Evolutionary conservation across 1,140 invertebrate genomes (phyloP).

Genomic region (Matsumurasca onukii): DNA sequence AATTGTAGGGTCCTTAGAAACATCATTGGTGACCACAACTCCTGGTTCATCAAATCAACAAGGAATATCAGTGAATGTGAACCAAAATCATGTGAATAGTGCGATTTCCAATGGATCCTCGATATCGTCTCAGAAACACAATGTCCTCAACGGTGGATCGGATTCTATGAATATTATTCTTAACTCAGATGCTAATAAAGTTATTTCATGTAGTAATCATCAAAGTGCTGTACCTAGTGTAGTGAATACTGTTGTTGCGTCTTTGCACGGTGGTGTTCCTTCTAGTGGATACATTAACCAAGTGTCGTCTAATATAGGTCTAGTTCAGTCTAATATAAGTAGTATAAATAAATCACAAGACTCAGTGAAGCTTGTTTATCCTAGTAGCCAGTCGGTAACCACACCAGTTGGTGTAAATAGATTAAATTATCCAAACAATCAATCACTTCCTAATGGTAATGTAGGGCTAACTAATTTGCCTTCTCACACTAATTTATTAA

Average conservation of each 20-base stretch:
- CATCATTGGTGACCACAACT: constrained; percentile 71
- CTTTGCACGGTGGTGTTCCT: constrained; percentile 43
- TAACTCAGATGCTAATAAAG: constrained; percentile 42
- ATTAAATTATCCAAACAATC: constrained; percentile 39
- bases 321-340: constrained; percentile 41
- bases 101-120: constrained; percentile 62
- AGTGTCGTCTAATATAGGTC: constrained; percentile 45
- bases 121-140: constrained; percentile 57
- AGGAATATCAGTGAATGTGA: constrained; percentile 53
- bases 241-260: constrained; percentile 40
- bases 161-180: constrained; percentile 46
- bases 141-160: constrained; percentile 57
- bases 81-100: constrained; percentile 60
- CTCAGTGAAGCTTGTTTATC: constrained; percentile 51
- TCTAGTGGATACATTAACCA: constrained; percentile 50
- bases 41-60: constrained; percentile 58
- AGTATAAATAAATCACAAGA: constrained; percentile 42
- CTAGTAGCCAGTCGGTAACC: constrained; percentile 48
- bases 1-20: constrained; percentile 82
- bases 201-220: constrained; percentile 40
- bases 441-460: constrained; percentile 60
- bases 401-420: constrained; percentile 46
- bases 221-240: constrained; percentile 41
- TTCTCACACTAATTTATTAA: constrained; percentile 49
- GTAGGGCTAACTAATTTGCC: constrained; percentile 52